Evolutionary conservation across 2,888 invertebrate species (phyloP).

Genomic region (Arctia plantaginis): DNA sequence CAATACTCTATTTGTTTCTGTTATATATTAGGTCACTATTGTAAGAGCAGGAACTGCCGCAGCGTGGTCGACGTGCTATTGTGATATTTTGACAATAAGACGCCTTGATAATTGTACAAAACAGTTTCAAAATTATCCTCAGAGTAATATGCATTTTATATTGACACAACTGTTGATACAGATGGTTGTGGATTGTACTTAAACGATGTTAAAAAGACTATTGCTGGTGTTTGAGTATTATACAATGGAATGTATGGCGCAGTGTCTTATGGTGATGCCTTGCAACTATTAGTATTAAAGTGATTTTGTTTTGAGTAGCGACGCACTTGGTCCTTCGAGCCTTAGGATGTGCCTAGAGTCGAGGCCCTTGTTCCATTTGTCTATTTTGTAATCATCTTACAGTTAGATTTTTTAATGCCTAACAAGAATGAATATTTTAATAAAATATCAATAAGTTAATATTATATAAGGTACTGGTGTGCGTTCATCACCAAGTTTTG

Average conservation of each 20-base stretch:
- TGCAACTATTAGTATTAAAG: conserved; percentile 76
- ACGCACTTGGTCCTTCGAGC: conserved; percentile 54
- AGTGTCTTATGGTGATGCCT: conserved; percentile 73
- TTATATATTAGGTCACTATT: conserved; percentile 28
- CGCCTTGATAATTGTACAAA: conserved; percentile 63
- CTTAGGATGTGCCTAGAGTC: conserved; percentile 31
- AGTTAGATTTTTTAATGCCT: neutral
- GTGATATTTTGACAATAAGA: conserved; percentile 83
- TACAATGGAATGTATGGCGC: conserved; percentile 54
- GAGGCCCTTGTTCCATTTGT: neutral
- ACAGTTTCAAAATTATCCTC: conserved; percentile 54
- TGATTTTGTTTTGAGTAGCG: conserved; percentile 60
- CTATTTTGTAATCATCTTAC: neutral
- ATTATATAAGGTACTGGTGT: neutral
- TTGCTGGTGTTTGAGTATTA: conserved; percentile 72
- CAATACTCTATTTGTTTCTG: conserved; percentile 45
- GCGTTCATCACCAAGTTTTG: neutral
- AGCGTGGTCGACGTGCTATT: conserved; percentile 54
- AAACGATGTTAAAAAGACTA: conserved; percentile 75
- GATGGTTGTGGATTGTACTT: conserved; percentile 71
- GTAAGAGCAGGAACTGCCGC: conserved; percentile 30
- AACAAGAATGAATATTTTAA: too few species aligned
- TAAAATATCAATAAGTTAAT: too few species aligned
- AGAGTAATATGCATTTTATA: conserved; percentile 57
- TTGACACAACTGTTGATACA: conserved; percentile 38